Percentiles rank a stretch among this genome's conserved stretches.
Conservation (phyloP, 2,113 vertebrate species). For the Indicator maculatus region DNA sequence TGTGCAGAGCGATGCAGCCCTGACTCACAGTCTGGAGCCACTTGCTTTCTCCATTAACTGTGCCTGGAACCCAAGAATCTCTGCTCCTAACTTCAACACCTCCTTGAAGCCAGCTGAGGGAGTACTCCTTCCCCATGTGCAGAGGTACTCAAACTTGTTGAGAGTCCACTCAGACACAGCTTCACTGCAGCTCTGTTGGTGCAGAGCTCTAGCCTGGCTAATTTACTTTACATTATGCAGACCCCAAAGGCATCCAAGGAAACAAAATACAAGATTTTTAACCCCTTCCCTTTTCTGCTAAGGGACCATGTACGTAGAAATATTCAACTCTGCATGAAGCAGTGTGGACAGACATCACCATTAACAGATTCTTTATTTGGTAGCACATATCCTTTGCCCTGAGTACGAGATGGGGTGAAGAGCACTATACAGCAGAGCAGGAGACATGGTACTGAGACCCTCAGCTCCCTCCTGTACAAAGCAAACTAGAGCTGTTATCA, state of each 20-base stretch:
- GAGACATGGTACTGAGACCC: accelerated
- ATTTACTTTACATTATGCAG: not conserved
- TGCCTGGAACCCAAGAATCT: not conserved
- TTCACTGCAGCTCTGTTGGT: too few species aligned
- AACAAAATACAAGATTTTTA: not conserved
- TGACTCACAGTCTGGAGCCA: accelerated
- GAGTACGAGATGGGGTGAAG: not conserved
- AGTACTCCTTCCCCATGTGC: not conserved
- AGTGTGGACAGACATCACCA: not conserved
- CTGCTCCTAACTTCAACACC: not conserved
- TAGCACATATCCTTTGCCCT: not conserved
- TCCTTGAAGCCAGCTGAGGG: not conserved
- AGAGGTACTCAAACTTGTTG: not conserved
- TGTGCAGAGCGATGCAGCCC: too few species aligned
- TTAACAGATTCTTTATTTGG: not conserved
- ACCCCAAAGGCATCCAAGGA: not conserved
- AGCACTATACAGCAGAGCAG: not conserved
- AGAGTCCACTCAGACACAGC: not conserved
- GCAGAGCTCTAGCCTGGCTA: not conserved
- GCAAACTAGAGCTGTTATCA: not conserved
- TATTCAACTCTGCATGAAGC: not conserved
- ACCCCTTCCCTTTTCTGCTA: not conserved
- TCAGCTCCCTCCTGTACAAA: not conserved
- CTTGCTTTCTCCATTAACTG: not conserved
- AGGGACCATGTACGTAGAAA: not conserved